A percentile compares a stretch with the other conserved stretches of the same genome.
Evolutionary conservation across 2,888 invertebrate species (phyloP).

Genomic region (Acronicta leporina): DNA sequence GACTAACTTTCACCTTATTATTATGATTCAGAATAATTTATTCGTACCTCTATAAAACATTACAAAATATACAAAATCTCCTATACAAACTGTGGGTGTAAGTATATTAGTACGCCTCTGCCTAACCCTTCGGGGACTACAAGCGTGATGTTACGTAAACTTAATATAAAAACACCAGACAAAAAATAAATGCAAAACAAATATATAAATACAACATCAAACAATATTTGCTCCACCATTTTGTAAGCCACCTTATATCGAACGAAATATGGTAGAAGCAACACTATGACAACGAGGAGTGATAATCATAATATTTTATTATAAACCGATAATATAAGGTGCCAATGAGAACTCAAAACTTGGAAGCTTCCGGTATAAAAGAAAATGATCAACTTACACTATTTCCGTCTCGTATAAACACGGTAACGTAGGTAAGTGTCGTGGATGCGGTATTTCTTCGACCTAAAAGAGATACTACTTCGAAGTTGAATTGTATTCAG

Average conservation of each 20-base stretch:
- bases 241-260: conserved; percentile 31
- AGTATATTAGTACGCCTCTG: too few species aligned
- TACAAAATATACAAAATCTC: too few species aligned
- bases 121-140: background rate
- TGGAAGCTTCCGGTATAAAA: conserved; percentile 43
- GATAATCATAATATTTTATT: conserved; percentile 59
- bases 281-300: conserved; percentile 26
- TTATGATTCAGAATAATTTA: too few species aligned
- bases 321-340: conserved; percentile 47
- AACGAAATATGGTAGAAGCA: conserved; percentile 31
- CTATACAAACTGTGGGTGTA: too few species aligned
- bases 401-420: conserved; percentile 21
- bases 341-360: conserved; percentile 49
- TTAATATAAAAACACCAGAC: background rate
- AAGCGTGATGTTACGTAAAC: too few species aligned
- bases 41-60: background rate
- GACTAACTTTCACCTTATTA: too few species aligned
- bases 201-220: conserved; percentile 35
- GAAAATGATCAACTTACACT: conserved; percentile 42
- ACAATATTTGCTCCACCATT: conserved; percentile 40
- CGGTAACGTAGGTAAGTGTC: background rate
- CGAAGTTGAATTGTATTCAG: too few species aligned
- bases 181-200: conserved; percentile 14
- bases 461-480: too few species aligned
- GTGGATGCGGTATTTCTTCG: conserved; percentile 17